These are phyloP conservation scores for Pluvialis apricaria DNA, from an alignment of 2,113 vertebrate genomes.

Conservation along the genomic window DNA sequence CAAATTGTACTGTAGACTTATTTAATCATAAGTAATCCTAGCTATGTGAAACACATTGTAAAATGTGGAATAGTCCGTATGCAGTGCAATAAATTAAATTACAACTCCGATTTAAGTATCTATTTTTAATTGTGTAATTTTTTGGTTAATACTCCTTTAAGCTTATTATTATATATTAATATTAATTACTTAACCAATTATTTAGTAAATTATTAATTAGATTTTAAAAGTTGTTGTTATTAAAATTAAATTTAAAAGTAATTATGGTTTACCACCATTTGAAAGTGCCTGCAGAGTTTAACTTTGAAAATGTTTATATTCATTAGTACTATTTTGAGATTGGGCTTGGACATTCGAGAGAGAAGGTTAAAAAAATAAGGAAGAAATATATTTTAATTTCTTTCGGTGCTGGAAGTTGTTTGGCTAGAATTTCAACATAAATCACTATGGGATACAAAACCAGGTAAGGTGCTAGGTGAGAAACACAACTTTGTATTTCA, in stretches of 20 bases:
- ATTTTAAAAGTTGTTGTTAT: background rate
- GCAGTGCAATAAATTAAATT: background rate
- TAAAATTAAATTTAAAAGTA: background rate
- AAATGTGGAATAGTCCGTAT: background rate
- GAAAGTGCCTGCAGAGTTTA: background rate
- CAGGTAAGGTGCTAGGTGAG: background rate
- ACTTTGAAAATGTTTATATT: background rate
- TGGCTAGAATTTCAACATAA: accelerated
- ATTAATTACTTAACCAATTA: background rate
- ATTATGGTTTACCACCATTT: background rate
- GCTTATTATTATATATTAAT: background rate
- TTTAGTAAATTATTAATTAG: background rate
- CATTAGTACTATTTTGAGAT: background rate
- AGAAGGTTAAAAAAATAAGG: background rate
- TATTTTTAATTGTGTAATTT: background rate
- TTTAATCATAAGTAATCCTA: background rate
- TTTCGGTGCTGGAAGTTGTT: background rate
- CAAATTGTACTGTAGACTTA: background rate
- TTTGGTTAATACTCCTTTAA: background rate
- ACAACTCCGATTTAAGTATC: background rate
- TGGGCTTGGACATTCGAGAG: background rate
- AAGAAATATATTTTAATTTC: background rate
- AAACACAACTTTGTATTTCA: background rate
- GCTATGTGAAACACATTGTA: background rate
- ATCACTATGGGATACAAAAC: background rate